Percentiles rank a stretch among this genome's conserved stretches.
Conservation (phyloP, 1,140 invertebrate genomes). For the Mesaphorura yosii region DNA sequence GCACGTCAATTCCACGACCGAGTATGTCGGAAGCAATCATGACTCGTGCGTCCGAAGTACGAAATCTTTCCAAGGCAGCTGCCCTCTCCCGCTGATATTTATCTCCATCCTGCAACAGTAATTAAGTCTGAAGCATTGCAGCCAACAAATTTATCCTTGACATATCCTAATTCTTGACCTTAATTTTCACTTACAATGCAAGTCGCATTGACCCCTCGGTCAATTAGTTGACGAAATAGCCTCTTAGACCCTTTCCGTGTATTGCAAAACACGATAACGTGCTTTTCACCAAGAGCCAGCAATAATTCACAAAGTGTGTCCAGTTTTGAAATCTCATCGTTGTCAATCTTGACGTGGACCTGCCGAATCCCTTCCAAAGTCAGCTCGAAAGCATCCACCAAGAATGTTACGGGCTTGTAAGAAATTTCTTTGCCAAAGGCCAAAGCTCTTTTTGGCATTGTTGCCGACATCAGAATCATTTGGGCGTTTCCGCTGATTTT, state of each 20-base stretch:
- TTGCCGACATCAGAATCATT: slow-evolving; percentile 9
- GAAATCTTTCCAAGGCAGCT: neutral
- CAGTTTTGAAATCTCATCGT: neutral
- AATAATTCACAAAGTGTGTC: slow-evolving; percentile 5
- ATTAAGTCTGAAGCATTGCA: too few relatives aligned
- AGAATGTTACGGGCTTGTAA: slow-evolving; percentile 1
- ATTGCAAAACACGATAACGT: neutral
- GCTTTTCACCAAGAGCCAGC: neutral
- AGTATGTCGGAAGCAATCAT: slow-evolving; percentile 6
- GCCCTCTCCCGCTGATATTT: neutral
- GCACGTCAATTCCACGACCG: slow-evolving; percentile 11
- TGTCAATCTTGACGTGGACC: slow-evolving; percentile 8
- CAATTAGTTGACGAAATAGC: too few relatives aligned
- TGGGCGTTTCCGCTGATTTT: slow-evolving; percentile 1
- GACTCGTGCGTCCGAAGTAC: neutral
- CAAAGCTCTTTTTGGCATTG: slow-evolving; percentile 4
- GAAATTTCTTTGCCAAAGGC: neutral
- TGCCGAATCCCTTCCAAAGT: slow-evolving; percentile 20
- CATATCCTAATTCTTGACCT: too few relatives aligned
- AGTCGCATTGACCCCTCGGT: too few relatives aligned
- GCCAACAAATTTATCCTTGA: too few relatives aligned
- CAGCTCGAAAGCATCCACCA: slow-evolving; percentile 3
- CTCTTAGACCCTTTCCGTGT: neutral
- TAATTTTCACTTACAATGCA: too few relatives aligned
- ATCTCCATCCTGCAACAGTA: neutral